Base-by-base conservation (phyloP, 2,113 vertebrate species). In the Daphoenositta chrysoptera region DNA sequence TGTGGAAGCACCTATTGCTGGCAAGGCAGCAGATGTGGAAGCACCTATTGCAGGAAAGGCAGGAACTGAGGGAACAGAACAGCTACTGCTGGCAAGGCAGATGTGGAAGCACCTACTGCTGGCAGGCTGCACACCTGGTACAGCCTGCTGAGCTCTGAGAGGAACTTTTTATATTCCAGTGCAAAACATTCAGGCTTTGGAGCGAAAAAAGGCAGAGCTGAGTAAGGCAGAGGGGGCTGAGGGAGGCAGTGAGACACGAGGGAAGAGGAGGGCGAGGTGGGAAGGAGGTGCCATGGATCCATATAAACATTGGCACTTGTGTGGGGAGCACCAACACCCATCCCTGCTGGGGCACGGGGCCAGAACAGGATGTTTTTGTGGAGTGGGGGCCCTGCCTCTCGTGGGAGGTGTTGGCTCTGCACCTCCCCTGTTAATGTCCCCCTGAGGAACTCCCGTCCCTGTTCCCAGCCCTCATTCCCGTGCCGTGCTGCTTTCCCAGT, bases 201-300 rank as follows among this genome's bases (percentile, higher is more conserved):
- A 79, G 66, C 28, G 9, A 28, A 26, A 39, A 33, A 45, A 92
- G 94, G 96, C 95, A 79, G 92, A 94, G 85, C 87, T 78, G 73
- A 79, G 61, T 90, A 81, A 96, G 95, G 96, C 95, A 94, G 93
- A 89, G 85, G 20, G 48, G 78, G 82, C 50, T 26, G 26, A n/a
- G 27, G 58, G 79, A 92, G 76, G 91, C 0, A 6, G 83, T 80
- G 68, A 69, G 90, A 79, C 5, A n/a, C 7, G 11, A 77, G 3
- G 30, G 87, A 42, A 86, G 83, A 57, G 64, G 68, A 51, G 39
- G 70, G 23, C 45, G 10, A 10, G 57, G 63, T 5, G 51, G 87
- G 42, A 10, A n/a, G 65, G 70, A 60, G 75, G 77, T 8, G 79
- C 61, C 65, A 30, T 8, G 17, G 84, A 63, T n/a, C 72, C 83